phyloP scores from a whole-genome alignment of 2,888 invertebrate genomes.

The Melanotus villosus region DNA sequence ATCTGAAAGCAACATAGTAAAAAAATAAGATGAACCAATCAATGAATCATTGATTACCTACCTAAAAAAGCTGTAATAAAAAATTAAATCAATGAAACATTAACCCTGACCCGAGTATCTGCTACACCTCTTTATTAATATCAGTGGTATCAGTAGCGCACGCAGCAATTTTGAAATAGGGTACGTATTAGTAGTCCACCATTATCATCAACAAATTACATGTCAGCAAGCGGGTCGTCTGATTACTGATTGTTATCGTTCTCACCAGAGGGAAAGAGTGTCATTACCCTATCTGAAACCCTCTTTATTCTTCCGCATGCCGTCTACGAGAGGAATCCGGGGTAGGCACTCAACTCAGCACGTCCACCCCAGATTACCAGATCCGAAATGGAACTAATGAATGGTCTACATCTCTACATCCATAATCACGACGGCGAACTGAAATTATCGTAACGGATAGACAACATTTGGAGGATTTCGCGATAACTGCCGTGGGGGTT shows the following conservation, averaged over 20 bases:
- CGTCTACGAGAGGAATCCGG: slow-evolving; percentile 33
- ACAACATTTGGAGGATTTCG: slow-evolving; percentile 4
- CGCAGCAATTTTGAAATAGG: slow-evolving; percentile 29
- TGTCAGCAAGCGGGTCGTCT: slow-evolving; percentile 57
- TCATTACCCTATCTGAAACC: slow-evolving; percentile 53
- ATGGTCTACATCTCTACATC: slow-evolving; percentile 31
- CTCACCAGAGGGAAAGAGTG: slow-evolving; percentile 53
- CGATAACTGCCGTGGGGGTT: background rate
- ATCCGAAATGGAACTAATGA: slow-evolving; percentile 43
- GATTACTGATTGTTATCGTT: slow-evolving; percentile 59
- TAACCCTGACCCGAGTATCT: too few species aligned
- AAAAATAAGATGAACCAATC: too few species aligned
- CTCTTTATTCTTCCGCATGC: slow-evolving; percentile 40
- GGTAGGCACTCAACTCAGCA: slow-evolving; percentile 37
- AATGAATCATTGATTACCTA: too few species aligned
- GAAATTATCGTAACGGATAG: slow-evolving; percentile 28
- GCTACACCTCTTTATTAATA: too few species aligned
- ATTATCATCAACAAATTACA: slow-evolving; percentile 60
- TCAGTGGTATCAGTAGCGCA: slow-evolving; percentile 15
- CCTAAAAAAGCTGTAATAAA: too few species aligned
- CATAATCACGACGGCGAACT: slow-evolving; percentile 21
- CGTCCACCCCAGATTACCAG: slow-evolving; percentile 41
- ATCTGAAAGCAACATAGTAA: too few species aligned
- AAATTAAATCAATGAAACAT: too few species aligned
- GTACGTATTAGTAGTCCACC: slow-evolving; percentile 50